Evolutionary conservation across 2,113 vertebrate species (phyloP), one percentile per base, ranked within the genome.

Genomic region (Aphelocoma coerulescens): DNA sequence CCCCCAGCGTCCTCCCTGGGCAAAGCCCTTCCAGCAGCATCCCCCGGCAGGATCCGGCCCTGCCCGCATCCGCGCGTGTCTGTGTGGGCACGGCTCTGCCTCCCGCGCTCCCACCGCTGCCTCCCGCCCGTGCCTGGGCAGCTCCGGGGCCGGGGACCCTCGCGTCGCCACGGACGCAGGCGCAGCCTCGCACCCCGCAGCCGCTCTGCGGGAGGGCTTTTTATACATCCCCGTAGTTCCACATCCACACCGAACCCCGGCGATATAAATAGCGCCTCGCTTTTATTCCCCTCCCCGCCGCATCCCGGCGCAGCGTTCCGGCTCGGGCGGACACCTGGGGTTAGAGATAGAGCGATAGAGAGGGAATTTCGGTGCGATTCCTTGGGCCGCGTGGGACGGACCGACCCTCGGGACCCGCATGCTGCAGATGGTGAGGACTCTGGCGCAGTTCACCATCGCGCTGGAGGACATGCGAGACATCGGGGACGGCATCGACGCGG

Each of bases 351-450:
- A 12, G 71, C 3, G 10, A 6, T 1, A n/a, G 30, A 54, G 68
- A 20, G 71, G 51, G 83, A 0, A 58, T 76, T 58, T 75, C 43
- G 48, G 71, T 33, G 61, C 72, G 10, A 81, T 81, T 74, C 81
- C 82, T 88, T 68, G 96, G 89, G 87, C 95, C 69, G 74, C 79
- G 93, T 72, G 58, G 54, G 91, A 81, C 92, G 69, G 86, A 80
- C 77, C 57, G 94, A 90, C 93, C 89, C 89, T 93, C 90, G 95
- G 97, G 91, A 91, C 75, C 98, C 98, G 98, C 96, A 99, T 99
- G 99, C 99, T 99, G 98, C 99, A 99, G 98, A 99, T 99, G 99
- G 99, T 99, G 96, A 99, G 98, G 98, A 99, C 99, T 97, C 98
- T 99, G 92, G 99, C 99, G 97, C 99, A 99, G 98, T 99, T 99